These are phyloP conservation scores for Eilema sororculum DNA, from an alignment of 2,888 invertebrate genomes.

Conservation along the genomic window DNA sequence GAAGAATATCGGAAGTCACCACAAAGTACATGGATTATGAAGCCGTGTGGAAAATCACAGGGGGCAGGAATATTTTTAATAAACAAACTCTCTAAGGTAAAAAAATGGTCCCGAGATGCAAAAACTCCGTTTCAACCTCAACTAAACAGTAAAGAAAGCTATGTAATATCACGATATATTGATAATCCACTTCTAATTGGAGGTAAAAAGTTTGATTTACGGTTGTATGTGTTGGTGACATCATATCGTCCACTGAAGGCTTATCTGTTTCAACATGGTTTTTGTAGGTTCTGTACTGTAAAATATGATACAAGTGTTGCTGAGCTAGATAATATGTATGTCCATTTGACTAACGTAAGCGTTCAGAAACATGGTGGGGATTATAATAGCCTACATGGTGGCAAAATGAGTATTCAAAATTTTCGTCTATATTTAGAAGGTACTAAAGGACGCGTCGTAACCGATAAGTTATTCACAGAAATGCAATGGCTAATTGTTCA, in stretches of 20 bases:
- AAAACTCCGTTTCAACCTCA: constrained; percentile 95
- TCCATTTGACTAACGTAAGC: constrained; percentile 99
- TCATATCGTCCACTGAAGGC: constrained; percentile 97
- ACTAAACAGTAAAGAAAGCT: constrained; percentile 93
- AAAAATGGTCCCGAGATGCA: constrained; percentile 96
- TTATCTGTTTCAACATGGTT: constrained; percentile 96
- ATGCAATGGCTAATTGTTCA: constrained; percentile 97
- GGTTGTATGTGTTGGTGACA: constrained; percentile 96
- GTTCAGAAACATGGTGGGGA: constrained; percentile 99
- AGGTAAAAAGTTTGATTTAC: constrained; percentile 98
- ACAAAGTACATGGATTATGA: constrained; percentile 99
- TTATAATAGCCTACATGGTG: constrained; percentile 97
- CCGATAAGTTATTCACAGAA: constrained; percentile 95
- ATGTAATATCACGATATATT: constrained; percentile 98
- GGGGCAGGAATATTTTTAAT: constrained; percentile 98
- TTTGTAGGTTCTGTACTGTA: constrained; percentile 98
- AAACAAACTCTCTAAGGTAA: constrained; percentile 97
- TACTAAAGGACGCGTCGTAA: constrained; percentile 95
- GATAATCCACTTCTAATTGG: constrained; percentile 98
- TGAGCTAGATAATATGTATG: constrained; percentile 97
- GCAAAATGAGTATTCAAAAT: constrained; percentile 98
- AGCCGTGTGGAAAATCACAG: constrained; percentile 97
- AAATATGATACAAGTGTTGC: constrained; percentile 97
- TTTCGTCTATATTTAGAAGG: constrained; percentile 96
- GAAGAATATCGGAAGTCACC: constrained; percentile 98